A percentile compares a stretch with the other conserved stretches of the same genome.
Conservation (phyloP, 1,140 invertebrate genomes). For the Drosophila lini region DNA sequence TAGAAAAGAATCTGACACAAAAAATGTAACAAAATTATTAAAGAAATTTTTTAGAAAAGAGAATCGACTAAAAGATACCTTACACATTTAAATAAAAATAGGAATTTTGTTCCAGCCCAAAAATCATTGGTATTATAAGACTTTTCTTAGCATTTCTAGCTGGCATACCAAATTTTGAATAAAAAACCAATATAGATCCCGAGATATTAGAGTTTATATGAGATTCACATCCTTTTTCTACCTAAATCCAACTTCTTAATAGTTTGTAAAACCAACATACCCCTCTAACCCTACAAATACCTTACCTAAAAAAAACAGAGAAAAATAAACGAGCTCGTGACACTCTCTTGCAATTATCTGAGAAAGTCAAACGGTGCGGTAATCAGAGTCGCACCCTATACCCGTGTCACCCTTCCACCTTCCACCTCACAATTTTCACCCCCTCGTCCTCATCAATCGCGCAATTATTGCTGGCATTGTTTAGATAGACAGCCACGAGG, state of each 20-base stretch:
- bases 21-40: conserved; percentile 24
- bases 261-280: not conserved
- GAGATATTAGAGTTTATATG: not conserved
- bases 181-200: not conserved
- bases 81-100: no score
- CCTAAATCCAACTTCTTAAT: not conserved
- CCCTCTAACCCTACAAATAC: not conserved
- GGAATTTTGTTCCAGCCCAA: no score
- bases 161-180: not conserved
- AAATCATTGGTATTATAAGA: no score
- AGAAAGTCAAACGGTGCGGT: conserved; percentile 70
- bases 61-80: conserved; percentile 1
- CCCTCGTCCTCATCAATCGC: conserved; percentile 59
- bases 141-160: not conserved
- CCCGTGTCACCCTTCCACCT: conserved; percentile 34
- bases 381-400: conserved; percentile 66
- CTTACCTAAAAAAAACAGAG: conserved; percentile 4
- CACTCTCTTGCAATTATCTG: conserved; percentile 45
- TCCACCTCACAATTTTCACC: conserved; percentile 10
- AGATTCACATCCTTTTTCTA: not conserved
- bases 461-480: conserved; percentile 81
- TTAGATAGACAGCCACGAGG: conserved; percentile 65
- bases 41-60: not conserved
- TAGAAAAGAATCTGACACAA: conserved; percentile 35
- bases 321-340: conserved; percentile 30